phyloP scores from a whole-genome alignment of 2,113 vertebrate genomes.

The Lepus americanus region DNA sequence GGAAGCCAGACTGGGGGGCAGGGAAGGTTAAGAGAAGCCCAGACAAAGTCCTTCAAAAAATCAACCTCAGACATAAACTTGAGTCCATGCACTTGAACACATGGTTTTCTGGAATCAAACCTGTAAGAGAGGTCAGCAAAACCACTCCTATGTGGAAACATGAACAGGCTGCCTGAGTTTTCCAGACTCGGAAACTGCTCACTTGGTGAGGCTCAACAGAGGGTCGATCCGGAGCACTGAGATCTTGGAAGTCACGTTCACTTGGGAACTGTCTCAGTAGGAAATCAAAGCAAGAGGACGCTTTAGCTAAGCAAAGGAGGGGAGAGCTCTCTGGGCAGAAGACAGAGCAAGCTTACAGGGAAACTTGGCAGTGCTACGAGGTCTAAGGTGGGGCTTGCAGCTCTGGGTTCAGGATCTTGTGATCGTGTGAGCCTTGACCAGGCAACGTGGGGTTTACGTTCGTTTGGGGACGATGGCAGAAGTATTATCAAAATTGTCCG shows the following conservation, averaged over 20 bases:
- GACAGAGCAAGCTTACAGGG: background rate
- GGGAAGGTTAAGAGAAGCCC: conserved; percentile 30
- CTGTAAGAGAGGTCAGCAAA: background rate
- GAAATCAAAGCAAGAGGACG: background rate
- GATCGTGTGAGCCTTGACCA: background rate
- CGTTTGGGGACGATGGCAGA: rapidly evolving
- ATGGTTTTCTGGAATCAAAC: conserved; percentile 11
- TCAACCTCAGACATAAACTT: conserved; percentile 36
- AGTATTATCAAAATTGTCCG: background rate
- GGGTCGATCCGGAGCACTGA: background rate
- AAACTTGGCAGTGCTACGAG: background rate
- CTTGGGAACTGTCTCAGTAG: background rate
- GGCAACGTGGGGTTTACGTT: background rate
- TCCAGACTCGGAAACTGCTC: background rate
- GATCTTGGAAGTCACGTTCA: background rate
- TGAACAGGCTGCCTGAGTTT: background rate
- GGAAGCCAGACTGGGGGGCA: background rate
- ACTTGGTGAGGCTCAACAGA: background rate
- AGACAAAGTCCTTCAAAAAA: conserved; percentile 58
- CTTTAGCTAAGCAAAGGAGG: background rate
- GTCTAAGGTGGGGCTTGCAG: rapidly evolving
- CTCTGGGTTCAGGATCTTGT: background rate
- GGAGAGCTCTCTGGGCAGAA: background rate
- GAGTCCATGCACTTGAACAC: conserved; percentile 5
- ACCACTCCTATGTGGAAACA: background rate